Evolutionary conservation across 64 coral and sea anemone species (phyloP).

Genomic region (Montipora capricornis): DNA sequence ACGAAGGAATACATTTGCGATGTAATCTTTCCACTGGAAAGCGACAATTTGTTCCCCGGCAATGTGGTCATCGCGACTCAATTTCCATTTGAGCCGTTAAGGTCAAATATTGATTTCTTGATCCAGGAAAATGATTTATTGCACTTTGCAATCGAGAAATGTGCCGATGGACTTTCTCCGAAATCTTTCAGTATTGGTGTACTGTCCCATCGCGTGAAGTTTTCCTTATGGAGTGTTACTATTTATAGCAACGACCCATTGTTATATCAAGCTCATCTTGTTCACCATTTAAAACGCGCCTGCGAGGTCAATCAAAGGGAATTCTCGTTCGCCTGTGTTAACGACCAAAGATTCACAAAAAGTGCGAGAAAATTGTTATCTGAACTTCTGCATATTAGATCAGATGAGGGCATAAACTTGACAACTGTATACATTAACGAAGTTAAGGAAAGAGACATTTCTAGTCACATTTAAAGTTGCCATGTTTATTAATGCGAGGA

Average conservation of each 20-base stretch:
- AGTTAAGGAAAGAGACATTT: no score
- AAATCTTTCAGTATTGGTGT: constrained; percentile 48
- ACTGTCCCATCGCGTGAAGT: not conserved
- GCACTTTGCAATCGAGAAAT: constrained; percentile 20
- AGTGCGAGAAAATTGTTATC: constrained; percentile 47
- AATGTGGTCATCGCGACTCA: not conserved
- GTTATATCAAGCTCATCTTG: constrained; percentile 23
- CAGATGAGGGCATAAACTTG: constrained; percentile 5
- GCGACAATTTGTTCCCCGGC: not conserved
- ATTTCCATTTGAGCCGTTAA: not conserved
- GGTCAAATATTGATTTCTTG: constrained; percentile 44
- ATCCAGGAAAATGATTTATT: constrained; percentile 23
- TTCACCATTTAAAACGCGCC: constrained; percentile 6
- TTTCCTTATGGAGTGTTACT: not conserved
- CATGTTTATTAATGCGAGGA: no score
- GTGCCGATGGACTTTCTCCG: not conserved
- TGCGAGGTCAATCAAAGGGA: not conserved
- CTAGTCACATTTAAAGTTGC: no score
- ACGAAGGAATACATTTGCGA: constrained; percentile 26
- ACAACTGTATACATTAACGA: no score
- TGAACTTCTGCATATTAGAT: constrained; percentile 38
- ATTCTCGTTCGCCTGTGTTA: not conserved
- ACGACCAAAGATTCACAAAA: constrained; percentile 30
- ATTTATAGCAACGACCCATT: constrained; percentile 28
- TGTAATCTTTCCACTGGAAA: constrained; percentile 23